Conservation (phyloP, 2,797 vertebrate genomes). For the Kryptolebias ocellatus region DNA sequence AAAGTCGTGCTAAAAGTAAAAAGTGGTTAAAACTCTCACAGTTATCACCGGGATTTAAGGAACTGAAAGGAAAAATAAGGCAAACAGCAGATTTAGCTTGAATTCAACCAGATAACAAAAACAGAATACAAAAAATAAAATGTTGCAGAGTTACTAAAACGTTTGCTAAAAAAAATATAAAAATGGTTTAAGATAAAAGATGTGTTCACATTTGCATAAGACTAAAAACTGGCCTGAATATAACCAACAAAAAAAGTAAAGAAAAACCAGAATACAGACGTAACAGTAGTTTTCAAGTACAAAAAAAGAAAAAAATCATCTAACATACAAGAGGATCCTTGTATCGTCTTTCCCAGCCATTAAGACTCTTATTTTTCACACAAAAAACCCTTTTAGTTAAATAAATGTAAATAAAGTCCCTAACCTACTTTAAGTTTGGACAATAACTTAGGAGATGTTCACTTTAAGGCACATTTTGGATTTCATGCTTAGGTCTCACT, state of each 20-base stretch:
- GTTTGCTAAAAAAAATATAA: slow-evolving; percentile 7
- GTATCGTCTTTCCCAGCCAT: not conserved
- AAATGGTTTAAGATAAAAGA: slow-evolving; percentile 32
- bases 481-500: slow-evolving; percentile 2
- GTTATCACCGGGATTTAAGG: slow-evolving; percentile 16
- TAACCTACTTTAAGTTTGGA: slow-evolving; percentile 6
- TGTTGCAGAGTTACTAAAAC: not conserved
- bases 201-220: slow-evolving; percentile 28
- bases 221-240: slow-evolving; percentile 16
- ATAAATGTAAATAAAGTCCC: not conserved
- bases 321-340: too few relatives aligned
- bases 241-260: not conserved
- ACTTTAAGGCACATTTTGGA: slow-evolving; percentile 68
- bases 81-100: slow-evolving; percentile 8
- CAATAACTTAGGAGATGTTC: slow-evolving; percentile 27
- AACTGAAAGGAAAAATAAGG: not conserved
- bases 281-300: too few relatives aligned
- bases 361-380: not conserved
- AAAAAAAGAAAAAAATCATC: too few relatives aligned
- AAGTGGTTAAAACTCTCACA: slow-evolving; percentile 30
- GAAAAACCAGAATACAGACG: not conserved
- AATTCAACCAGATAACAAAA: slow-evolving; percentile 7
- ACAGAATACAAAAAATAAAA: slow-evolving; percentile 12
- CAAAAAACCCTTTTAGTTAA: not conserved
- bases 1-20: slow-evolving; percentile 20